phyloP scores from a whole-genome alignment of 2,888 invertebrate genomes.

The Schizotus pectinicornis region DNA sequence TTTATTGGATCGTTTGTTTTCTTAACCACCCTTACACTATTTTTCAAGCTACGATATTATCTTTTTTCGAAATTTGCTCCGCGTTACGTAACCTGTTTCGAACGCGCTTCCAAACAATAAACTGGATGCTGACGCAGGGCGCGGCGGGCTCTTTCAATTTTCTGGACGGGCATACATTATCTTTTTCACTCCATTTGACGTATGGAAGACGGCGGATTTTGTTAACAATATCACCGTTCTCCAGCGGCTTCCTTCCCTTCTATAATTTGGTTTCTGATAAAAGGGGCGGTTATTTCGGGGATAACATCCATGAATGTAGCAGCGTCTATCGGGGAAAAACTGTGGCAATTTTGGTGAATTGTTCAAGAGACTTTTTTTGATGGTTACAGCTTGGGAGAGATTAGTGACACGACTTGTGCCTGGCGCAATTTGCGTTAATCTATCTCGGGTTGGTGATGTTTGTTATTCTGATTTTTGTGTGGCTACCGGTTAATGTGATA shows the following conservation, averaged over 20 bases:
- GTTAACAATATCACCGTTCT: slow-evolving; percentile 14
- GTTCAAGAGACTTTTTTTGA: no score
- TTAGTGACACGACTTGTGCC: no score
- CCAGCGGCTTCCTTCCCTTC: background rate
- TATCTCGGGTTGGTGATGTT: no score
- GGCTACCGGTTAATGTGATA: background rate
- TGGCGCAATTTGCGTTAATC: no score
- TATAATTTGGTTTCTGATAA: slow-evolving; percentile 15
- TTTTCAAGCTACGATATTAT: no score
- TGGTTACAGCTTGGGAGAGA: no score
- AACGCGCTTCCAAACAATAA: background rate
- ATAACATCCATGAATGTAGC: background rate
- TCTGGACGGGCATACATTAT: slow-evolving; percentile 9
- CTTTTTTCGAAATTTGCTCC: no score
- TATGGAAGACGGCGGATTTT: slow-evolving; percentile 9
- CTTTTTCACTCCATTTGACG: slow-evolving; percentile 10
- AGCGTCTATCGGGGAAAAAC: background rate
- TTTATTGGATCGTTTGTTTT: no score
- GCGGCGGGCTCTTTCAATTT: slow-evolving; percentile 10
- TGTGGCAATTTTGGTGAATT: background rate
- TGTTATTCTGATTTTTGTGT: background rate
- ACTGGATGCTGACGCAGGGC: background rate
- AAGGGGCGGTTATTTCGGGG: background rate
- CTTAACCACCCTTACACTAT: no score
- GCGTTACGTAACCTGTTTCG: no score